Base-by-base conservation (phyloP, 2,797 vertebrate species). In the Selene dorsalis region DNA sequence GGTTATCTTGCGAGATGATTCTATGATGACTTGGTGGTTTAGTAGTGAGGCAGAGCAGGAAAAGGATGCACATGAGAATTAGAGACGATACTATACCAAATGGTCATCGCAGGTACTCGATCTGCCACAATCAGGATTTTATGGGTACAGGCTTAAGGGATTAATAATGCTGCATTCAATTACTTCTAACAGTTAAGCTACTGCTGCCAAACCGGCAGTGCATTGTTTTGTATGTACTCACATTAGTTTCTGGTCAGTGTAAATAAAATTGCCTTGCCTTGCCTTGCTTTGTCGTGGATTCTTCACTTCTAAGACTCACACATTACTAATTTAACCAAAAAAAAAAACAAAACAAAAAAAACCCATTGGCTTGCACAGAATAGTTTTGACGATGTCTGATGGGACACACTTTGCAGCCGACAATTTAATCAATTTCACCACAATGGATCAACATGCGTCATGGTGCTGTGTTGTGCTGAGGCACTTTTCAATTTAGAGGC, bases 41-140 rank as follows among this genome's bases (percentile, higher is more conserved):
- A 63, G 30, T 52, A 45, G 68, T 43, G 41, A 45, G 35, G 28
- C 57, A 59, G 64, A 53, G 14, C 45, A 12, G 26, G 9, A 66
- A 53, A 67, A 68, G 22, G 17, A 48, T 32, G 13, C 67, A 38
- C 32, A 41, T 53, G 28, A 47, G 9, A n/a, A 64, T 32, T 22
- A 57, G n/a, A 53, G 58, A 13, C 60, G 66, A 65, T 43, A 3
- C 66, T 75, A 67, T 20, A 43, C 4, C 59, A 68, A 77, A 67
- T 6, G 14, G 61, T 62, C 69, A 24, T 52, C 18, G 20, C 63
- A 69, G 56, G 61, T 61, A 69, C 28, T 66, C 72, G 50, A 82
- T 74, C 69, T 62, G 43, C n/a, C 57, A 39, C 28, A 65, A 50
- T 52, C 71, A 69, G 7, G 28, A 72, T 74, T 79, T 79, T 26